A percentile compares a stretch with the other conserved stretches of the same genome.
These are phyloP conservation scores for Bicyclus anynana DNA, from an alignment of 1,140 invertebrate genomes.

Conservation along the genomic window DNA sequence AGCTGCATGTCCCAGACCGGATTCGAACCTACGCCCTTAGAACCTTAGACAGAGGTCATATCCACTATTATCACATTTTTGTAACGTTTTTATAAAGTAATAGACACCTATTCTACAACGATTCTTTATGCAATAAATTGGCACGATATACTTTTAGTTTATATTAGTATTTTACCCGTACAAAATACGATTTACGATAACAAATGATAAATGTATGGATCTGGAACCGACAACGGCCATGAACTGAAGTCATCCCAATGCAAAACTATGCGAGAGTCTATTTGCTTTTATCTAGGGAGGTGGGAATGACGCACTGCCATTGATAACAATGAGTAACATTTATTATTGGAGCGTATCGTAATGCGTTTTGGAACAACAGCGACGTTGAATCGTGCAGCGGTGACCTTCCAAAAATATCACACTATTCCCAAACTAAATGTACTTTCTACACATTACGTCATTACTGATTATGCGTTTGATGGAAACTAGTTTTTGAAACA, in stretches of 20 bases:
- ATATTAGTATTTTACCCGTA: too few species aligned
- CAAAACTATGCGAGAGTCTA: background rate
- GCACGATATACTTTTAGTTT: too few species aligned
- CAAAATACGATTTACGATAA: background rate
- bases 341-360: slow-evolving; percentile 6
- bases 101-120: too few species aligned
- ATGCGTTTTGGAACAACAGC: slow-evolving; percentile 13
- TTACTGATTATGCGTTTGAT: background rate
- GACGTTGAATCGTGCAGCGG: slow-evolving; percentile 24
- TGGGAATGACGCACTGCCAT: slow-evolving; percentile 7
- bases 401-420: slow-evolving; percentile 58
- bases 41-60: too few species aligned
- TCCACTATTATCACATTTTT: too few species aligned
- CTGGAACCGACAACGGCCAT: background rate
- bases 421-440: slow-evolving; percentile 13
- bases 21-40: too few species aligned
- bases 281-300: background rate
- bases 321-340: slow-evolving; percentile 17
- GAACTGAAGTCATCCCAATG: background rate
- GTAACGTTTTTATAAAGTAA: too few species aligned
- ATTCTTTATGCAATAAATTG: too few species aligned
- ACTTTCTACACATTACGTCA: background rate
- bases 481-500: too few species aligned
- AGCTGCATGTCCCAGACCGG: too few species aligned
- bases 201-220: background rate